A percentile compares a stretch with the other conserved stretches of the same genome.
Evolutionary conservation across 1,140 invertebrate genomes (phyloP).

Genomic region (Zaprionus africanus): DNA sequence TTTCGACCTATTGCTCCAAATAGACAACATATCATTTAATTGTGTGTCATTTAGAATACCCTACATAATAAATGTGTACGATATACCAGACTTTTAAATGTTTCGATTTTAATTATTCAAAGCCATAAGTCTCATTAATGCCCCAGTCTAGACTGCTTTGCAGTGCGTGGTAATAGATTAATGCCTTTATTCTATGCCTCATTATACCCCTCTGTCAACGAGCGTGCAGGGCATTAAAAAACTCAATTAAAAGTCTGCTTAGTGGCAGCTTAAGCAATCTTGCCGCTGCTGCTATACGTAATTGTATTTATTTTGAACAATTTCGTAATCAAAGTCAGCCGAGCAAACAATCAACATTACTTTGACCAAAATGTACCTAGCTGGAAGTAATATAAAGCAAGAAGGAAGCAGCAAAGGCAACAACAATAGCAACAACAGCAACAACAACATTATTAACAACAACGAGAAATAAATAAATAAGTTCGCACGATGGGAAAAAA

Average conservation of each 20-base stretch:
- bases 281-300: constrained; percentile 43
- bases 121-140: background rate
- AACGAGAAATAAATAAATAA: constrained; percentile 56
- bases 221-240: constrained; percentile 36
- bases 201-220: background rate
- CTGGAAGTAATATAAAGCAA: constrained; percentile 47
- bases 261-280: constrained; percentile 38
- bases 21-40: too few relatives aligned
- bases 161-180: background rate
- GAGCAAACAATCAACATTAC: constrained; percentile 81
- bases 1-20: too few relatives aligned
- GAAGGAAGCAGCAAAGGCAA: constrained; percentile 41
- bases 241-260: constrained; percentile 73
- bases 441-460: constrained; percentile 22
- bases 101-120: too few relatives aligned
- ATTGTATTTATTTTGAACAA: constrained; percentile 82
- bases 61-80: too few relatives aligned
- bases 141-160: background rate
- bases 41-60: too few relatives aligned
- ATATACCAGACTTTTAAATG: too few relatives aligned
- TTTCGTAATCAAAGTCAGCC: constrained; percentile 78
- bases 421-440: constrained; percentile 30
- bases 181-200: background rate
- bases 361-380: constrained; percentile 61
- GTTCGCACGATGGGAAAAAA: constrained; percentile 64